Conservation (phyloP, 2,113 vertebrate genomes). For the Pithys albifrons region DNA sequence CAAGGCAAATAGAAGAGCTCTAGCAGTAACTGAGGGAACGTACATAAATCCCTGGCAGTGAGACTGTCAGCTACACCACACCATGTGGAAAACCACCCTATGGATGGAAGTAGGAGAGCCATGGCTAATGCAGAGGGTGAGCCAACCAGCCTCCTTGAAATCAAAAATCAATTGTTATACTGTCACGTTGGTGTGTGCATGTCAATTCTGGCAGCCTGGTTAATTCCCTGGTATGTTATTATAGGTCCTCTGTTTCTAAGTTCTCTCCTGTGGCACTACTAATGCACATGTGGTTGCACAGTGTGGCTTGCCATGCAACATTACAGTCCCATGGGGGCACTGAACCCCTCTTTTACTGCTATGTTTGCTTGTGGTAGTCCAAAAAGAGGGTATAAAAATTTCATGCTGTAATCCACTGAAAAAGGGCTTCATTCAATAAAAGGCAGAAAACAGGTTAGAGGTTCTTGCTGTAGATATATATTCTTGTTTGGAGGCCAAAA, state of each 20-base stretch:
- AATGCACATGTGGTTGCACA: fast-evolving
- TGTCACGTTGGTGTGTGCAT: fast-evolving
- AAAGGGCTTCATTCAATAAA: background rate
- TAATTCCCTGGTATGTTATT: fast-evolving
- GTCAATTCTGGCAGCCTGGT: background rate
- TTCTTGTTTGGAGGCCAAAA: background rate
- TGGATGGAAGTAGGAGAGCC: background rate
- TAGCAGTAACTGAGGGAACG: background rate
- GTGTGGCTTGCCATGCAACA: background rate
- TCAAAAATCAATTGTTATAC: fast-evolving
- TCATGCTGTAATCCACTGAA: background rate
- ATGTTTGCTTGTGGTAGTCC: fast-evolving
- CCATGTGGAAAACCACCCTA: fast-evolving
- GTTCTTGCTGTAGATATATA: background rate
- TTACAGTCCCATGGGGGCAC: fast-evolving
- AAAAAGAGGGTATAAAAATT: background rate
- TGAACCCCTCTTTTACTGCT: background rate
- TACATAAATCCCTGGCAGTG: fast-evolving
- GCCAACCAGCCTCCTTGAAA: background rate
- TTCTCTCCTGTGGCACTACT: background rate
- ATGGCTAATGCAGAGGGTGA: background rate
- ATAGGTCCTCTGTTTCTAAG: fast-evolving
- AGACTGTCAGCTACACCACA: fast-evolving
- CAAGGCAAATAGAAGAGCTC: background rate
- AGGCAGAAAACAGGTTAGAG: background rate